phyloP scores from a whole-genome alignment of 2,113 vertebrate genomes.

The Catharus minimus region DNA sequence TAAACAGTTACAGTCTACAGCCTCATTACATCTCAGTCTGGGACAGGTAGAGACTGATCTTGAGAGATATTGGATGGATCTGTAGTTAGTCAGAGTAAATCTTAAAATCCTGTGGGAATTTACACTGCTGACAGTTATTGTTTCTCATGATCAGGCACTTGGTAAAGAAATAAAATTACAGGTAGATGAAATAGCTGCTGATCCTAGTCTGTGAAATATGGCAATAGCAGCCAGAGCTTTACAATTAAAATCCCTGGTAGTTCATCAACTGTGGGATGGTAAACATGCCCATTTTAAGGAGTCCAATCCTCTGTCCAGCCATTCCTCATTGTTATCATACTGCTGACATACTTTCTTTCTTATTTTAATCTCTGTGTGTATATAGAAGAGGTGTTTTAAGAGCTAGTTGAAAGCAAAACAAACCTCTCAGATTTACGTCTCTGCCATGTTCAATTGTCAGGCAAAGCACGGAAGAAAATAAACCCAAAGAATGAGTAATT shows the following conservation, averaged over 20 bases:
- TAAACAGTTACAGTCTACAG: conserved; percentile 35
- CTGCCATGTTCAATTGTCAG: background rate
- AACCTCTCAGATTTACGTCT: conserved; percentile 8
- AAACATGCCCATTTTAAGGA: conserved; percentile 1
- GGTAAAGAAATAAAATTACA: conserved; percentile 49
- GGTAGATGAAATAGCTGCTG: conserved; percentile 26
- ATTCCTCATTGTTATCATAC: background rate
- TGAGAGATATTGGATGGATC: conserved; percentile 38
- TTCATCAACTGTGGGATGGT: background rate
- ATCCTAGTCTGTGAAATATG: background rate
- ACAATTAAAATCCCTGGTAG: conserved; percentile 50
- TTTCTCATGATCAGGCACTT: conserved; percentile 46
- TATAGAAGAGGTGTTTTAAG: background rate
- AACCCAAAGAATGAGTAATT: conserved; percentile 33
- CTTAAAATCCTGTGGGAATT: conserved; percentile 40
- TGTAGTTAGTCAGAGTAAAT: conserved; percentile 51
- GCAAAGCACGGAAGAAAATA: background rate
- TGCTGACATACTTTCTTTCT: background rate
- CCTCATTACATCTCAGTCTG: conserved; percentile 8
- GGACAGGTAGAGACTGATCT: conserved; percentile 56
- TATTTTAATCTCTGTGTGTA: background rate
- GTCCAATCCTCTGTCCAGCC: background rate
- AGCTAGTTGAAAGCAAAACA: background rate
- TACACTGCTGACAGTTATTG: conserved; percentile 50
- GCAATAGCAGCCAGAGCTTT: background rate